phyloP scores from a whole-genome alignment of 2,113 vertebrate genomes.

The Seriola aureovittata region DNA sequence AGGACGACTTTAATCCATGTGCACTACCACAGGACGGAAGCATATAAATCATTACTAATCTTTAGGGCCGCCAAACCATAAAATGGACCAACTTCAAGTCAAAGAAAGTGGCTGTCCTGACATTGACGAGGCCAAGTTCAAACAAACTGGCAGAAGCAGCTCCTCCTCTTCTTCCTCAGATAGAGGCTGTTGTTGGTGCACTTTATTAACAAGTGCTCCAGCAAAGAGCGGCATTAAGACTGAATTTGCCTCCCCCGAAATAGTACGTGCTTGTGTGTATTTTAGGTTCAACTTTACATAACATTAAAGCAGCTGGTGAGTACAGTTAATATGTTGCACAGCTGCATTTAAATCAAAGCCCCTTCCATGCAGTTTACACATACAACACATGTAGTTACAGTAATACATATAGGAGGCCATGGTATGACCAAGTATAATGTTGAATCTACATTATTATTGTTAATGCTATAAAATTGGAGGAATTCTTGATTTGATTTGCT shows the following conservation, averaged over 20 bases:
- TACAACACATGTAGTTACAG: not conserved
- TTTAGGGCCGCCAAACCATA: conserved; percentile 91
- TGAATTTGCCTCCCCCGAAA: not conserved
- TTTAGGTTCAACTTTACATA: not conserved
- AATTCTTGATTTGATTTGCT: not conserved
- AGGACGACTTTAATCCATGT: conserved; percentile 91
- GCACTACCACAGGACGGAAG: conserved; percentile 92
- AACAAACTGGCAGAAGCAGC: conserved; percentile 88
- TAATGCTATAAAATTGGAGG: not conserved
- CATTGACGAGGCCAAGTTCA: conserved; percentile 91
- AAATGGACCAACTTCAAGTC: conserved; percentile 92
- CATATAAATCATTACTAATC: conserved; percentile 96
- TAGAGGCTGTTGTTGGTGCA: conserved; percentile 41
- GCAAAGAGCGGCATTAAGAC: not conserved
- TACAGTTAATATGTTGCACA: too few relatives aligned
- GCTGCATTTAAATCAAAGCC: not conserved
- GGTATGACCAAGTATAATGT: not conserved
- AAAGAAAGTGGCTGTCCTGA: conserved; percentile 92
- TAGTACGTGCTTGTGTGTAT: not conserved
- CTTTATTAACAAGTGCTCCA: not conserved
- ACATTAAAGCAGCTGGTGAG: conserved; percentile 2
- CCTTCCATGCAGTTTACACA: not conserved
- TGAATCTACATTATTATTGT: not conserved
- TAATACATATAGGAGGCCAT: not conserved
- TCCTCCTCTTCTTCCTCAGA: conserved; percentile 79